Evolutionary conservation across 2,113 vertebrate genomes (phyloP).

Genomic region (Hepsetus odoe): DNA sequence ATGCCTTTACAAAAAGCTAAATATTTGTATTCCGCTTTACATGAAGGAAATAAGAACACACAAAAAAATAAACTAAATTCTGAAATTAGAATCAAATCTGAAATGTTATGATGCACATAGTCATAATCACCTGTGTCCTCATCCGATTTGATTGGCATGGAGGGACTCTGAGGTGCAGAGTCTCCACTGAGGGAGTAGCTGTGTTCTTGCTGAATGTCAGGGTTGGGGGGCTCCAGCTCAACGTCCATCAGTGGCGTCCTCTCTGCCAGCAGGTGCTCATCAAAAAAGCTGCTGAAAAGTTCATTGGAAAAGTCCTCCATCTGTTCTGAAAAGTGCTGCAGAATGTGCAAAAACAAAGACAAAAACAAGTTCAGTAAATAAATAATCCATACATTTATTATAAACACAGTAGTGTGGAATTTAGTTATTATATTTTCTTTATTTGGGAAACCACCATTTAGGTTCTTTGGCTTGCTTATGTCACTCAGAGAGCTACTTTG

Average conservation of each 20-base stretch:
- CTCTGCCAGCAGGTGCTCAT: conserved; percentile 92
- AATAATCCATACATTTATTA: too few species aligned
- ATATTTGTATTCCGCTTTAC: too few species aligned
- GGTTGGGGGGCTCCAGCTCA: conserved; percentile 89
- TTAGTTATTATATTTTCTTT: too few species aligned
- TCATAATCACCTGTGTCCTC: conserved; percentile 81
- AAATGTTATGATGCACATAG: too few species aligned
- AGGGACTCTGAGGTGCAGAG: conserved; percentile 96
- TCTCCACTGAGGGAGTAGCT: conserved; percentile 97
- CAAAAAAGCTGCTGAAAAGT: conserved; percentile 97
- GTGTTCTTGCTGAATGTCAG: conserved; percentile 96
- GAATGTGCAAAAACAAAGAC: neutral
- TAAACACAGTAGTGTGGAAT: too few species aligned
- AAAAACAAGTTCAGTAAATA: neutral
- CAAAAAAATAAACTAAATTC: too few species aligned
- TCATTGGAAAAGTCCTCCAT: conserved; percentile 99
- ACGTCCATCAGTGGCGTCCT: conserved; percentile 90
- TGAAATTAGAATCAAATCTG: too few species aligned
- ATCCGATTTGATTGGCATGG: conserved; percentile 92
- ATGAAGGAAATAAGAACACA: too few species aligned
- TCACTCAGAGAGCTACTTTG: neutral
- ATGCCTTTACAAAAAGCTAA: too few species aligned
- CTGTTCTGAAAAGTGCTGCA: conserved; percentile 93
- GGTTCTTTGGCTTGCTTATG: neutral
- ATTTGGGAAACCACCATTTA: too few species aligned